phyloP scores from a whole-genome alignment of 2,797 vertebrate genomes.

The Bovichtus diacanthus region DNA sequence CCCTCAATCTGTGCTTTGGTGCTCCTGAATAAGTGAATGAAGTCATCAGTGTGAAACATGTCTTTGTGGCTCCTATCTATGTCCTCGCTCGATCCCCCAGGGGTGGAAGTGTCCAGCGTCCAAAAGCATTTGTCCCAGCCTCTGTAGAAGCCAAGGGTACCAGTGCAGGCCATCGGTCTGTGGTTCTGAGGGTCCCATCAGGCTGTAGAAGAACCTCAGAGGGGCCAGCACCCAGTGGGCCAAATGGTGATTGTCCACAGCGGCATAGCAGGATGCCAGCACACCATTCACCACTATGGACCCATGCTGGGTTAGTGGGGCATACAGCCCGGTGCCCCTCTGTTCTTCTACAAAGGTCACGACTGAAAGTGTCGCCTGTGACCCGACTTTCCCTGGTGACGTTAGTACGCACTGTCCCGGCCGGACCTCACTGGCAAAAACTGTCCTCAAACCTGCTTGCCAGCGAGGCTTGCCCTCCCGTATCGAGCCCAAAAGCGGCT shows the following conservation, averaged over 20 bases:
- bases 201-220: slow-evolving; percentile 88
- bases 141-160: slow-evolving; percentile 92
- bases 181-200: slow-evolving; percentile 77
- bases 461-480: neutral
- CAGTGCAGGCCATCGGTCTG: slow-evolving; percentile 91
- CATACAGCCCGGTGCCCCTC: slow-evolving; percentile 87
- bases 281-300: slow-evolving; percentile 92
- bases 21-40: slow-evolving; percentile 44
- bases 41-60: slow-evolving; percentile 42
- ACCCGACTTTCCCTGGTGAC: slow-evolving; percentile 39
- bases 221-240: slow-evolving; percentile 93
- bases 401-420: slow-evolving; percentile 92
- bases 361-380: slow-evolving; percentile 57
- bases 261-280: slow-evolving; percentile 94
- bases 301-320: slow-evolving; percentile 92
- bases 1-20: slow-evolving; percentile 42
- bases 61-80: slow-evolving; percentile 37
- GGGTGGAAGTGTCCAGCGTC: slow-evolving; percentile 91
- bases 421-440: slow-evolving; percentile 90
- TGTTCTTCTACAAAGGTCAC: slow-evolving; percentile 84
- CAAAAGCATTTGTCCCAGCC: slow-evolving; percentile 88
- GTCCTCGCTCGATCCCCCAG: slow-evolving; percentile 78
- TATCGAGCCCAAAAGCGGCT: neutral
- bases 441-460: slow-evolving; percentile 78
- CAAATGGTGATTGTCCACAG: slow-evolving; percentile 89